These are phyloP conservation scores for Ardeotis arabs DNA, from an alignment of 2,113 vertebrate genomes.

Conservation along the genomic window DNA sequence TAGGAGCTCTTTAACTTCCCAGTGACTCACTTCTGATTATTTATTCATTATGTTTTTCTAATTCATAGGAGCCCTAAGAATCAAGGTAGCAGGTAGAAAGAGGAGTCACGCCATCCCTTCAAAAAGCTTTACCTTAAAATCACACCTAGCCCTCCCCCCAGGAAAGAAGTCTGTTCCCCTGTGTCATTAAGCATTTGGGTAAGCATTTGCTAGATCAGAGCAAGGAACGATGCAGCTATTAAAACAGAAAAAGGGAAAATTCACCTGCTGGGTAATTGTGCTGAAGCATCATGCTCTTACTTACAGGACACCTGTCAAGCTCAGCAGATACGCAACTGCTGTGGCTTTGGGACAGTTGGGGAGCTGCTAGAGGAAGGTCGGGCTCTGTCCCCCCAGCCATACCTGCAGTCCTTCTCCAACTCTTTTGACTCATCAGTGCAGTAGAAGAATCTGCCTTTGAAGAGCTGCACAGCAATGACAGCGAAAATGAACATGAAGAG, in stretches of 20 bases:
- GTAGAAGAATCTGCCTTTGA: conserved; percentile 97
- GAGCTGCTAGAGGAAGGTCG: background rate
- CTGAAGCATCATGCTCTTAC: background rate
- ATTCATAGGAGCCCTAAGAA: background rate
- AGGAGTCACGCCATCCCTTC: background rate
- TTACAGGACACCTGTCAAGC: background rate
- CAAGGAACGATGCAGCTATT: background rate
- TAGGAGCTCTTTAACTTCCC: background rate
- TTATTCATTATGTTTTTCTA: conserved; percentile 1
- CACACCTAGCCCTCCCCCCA: background rate
- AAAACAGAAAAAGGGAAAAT: background rate
- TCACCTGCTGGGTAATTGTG: background rate
- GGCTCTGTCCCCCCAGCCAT: background rate
- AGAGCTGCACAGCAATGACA: conserved; percentile 96
- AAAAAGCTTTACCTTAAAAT: background rate
- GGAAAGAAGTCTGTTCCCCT: background rate
- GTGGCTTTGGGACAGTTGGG: background rate
- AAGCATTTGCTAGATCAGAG: background rate
- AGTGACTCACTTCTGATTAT: background rate
- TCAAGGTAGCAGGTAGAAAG: background rate
- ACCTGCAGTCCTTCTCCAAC: conserved; percentile 96
- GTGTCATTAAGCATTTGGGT: background rate
- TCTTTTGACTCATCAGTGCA: conserved; percentile 96
- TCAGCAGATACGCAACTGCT: background rate
- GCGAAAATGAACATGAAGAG: conserved; percentile 99